A percentile compares a stretch with the other conserved stretches of the same genome.
These are phyloP conservation scores for Bubo blakistoni DNA, from an alignment of 2,113 vertebrate genomes.

Conservation along the genomic window DNA sequence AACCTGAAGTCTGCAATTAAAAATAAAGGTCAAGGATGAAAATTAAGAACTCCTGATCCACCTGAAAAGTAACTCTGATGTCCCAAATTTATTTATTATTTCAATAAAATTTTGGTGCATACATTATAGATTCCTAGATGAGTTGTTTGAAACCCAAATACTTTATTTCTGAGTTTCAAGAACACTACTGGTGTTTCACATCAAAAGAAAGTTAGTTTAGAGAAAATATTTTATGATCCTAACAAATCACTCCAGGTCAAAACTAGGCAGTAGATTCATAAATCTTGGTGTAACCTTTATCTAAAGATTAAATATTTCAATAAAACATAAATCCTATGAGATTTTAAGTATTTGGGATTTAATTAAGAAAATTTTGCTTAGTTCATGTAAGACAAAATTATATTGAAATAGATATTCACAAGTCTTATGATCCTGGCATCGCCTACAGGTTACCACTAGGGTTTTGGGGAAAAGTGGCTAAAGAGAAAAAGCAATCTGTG, in stretches of 20 bases:
- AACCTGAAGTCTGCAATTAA: neutral
- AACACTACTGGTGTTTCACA: neutral
- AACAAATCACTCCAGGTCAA: neutral
- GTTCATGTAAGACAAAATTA: neutral
- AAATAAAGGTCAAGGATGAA: neutral
- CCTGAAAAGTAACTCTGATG: neutral
- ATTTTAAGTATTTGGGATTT: neutral
- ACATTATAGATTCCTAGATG: fast-evolving
- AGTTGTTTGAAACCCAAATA: neutral
- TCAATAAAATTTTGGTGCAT: neutral
- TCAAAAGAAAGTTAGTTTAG: neutral
- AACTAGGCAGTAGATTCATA: neutral
- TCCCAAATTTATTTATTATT: neutral
- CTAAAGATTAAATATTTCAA: neutral
- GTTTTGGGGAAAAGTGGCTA: neutral
- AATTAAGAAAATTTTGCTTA: neutral
- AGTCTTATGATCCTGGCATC: neutral
- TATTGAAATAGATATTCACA: fast-evolving
- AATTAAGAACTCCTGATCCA: neutral
- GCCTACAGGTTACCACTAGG: neutral
- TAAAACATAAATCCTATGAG: neutral
- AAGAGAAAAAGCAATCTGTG: neutral
- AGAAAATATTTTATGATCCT: neutral
- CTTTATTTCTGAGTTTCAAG: neutral
- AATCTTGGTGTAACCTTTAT: neutral